Base-by-base conservation (phyloP, 2,797 vertebrate genomes). In the Adelosebastes latens region DNA sequence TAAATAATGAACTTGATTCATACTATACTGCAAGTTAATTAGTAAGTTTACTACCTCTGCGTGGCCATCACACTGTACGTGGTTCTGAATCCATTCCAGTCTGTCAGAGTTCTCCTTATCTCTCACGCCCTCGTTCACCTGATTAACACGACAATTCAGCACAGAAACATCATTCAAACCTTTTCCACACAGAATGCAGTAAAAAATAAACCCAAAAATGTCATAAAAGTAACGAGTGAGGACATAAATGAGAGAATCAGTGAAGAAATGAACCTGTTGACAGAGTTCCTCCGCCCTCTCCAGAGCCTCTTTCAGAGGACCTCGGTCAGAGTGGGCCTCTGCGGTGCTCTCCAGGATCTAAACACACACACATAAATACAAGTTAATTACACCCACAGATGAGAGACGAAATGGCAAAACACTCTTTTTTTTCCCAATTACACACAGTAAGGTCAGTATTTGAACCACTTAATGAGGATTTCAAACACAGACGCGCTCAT, bases 51-150 rank as follows among this genome's bases (percentile, higher is more conserved):
- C 22, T 88, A 99, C 99, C 98, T 99, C 99, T 0, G 95, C 93
- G 5, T 96, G 77, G 0, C 97, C 97, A 2, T 99, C 98, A 10
- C 98, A 97, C 88, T 97, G 97, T 9, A 99, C 95, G 0, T 97
- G 98, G 4, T 90, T 93, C 93, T 99, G 98, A 63, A 99, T 97
- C 99, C 99, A 99, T 39, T 99, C 98, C 77, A 99, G 96, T 52
- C 97, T 92, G 89, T 99, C 99, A 0, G 97, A 98, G 89, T 99
- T 99, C 84, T 99, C 99, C 75, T 99, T 98, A 89, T 99, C 97
- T 3, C 98, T 95, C 63, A 99, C 99, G 0, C 97, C 98, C 90
- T 99, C 99, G 0, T 99, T 99, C 3, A 99, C 98, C 82, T 99
- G 96, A 1, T 76, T 18, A 69, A 83, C 34, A 73, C 24, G 78